Conservation (phyloP, 2,797 vertebrate species). For the Etheostoma perlongum region DNA sequence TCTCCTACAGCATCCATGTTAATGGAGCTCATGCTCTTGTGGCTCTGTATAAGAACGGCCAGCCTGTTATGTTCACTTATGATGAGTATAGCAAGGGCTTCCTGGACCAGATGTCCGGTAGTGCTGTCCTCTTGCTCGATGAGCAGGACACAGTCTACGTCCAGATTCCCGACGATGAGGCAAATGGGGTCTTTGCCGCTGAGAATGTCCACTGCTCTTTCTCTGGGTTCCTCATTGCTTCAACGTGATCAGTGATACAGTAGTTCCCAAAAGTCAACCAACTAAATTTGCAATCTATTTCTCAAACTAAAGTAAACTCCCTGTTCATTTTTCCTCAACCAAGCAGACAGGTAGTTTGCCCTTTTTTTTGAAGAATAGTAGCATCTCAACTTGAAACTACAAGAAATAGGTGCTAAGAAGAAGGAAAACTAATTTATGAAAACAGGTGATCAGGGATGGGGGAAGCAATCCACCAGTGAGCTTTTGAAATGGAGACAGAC, state of each 20-base stretch:
- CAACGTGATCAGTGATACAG: slow-evolving; percentile 87
- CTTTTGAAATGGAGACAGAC: slow-evolving; percentile 79
- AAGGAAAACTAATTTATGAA: slow-evolving; percentile 88
- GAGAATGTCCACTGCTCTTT: slow-evolving; percentile 98
- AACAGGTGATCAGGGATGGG: slow-evolving; percentile 86
- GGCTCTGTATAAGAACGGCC: slow-evolving; percentile 96
- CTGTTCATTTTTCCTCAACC: slow-evolving; percentile 72
- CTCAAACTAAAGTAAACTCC: slow-evolving; percentile 82
- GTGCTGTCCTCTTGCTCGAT: slow-evolving; percentile 91
- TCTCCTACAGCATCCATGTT: slow-evolving; percentile 95
- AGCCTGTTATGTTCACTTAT: slow-evolving; percentile 95
- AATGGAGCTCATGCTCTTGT: slow-evolving; percentile 96
- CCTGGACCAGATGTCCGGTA: slow-evolving; percentile 98
- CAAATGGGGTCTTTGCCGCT: slow-evolving; percentile 95
- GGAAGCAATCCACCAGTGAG: slow-evolving; percentile 80
- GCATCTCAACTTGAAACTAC: slow-evolving; percentile 85
- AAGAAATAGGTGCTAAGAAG: slow-evolving; percentile 86
- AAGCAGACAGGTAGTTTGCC: slow-evolving; percentile 79
- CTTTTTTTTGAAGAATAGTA: slow-evolving; percentile 84
- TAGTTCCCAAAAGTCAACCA: slow-evolving; percentile 73
- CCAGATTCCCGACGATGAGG: slow-evolving; percentile 95
- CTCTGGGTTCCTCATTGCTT: slow-evolving; percentile 97
- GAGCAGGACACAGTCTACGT: slow-evolving; percentile 97
- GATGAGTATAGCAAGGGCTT: slow-evolving; percentile 98
- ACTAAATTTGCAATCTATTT: slow-evolving; percentile 84